Evolutionary conservation across 1,140 invertebrate species (phyloP).

Genomic region (Cepaea nemoralis): DNA sequence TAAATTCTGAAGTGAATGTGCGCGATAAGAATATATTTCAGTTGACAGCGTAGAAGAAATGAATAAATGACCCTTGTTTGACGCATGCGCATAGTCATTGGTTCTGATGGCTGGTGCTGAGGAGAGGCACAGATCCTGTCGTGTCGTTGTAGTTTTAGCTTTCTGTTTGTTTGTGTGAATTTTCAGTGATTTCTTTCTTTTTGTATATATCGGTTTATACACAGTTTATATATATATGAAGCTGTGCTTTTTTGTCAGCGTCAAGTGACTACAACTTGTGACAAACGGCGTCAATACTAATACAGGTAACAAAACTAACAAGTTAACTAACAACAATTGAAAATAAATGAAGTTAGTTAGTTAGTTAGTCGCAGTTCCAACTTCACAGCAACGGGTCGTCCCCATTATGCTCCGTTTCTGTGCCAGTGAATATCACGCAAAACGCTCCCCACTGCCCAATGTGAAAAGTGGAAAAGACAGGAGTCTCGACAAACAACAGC

Average conservation of each 20-base stretch:
- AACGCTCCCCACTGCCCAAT: too few relatives aligned
- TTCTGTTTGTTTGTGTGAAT: conserved; percentile 17
- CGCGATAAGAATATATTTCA: neutral
- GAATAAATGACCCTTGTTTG: neutral
- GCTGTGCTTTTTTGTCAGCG: neutral
- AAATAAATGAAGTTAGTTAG: too few relatives aligned
- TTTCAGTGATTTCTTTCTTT: neutral
- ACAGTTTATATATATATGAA: conserved; percentile 30
- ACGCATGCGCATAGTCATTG: conserved; percentile 31
- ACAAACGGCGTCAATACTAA: conserved; percentile 26
- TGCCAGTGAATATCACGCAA: too few relatives aligned
- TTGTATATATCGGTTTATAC: conserved; percentile 25
- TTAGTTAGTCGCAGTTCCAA: too few relatives aligned
- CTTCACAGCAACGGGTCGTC: too few relatives aligned
- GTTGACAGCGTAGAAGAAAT: neutral
- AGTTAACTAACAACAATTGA: too few relatives aligned
- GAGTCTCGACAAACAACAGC: too few relatives aligned
- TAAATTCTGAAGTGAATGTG: neutral
- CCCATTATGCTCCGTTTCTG: too few relatives aligned
- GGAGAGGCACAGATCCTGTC: conserved; percentile 31
- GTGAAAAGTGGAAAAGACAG: too few relatives aligned
- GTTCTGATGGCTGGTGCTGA: conserved; percentile 32
- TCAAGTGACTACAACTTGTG: conserved; percentile 9
- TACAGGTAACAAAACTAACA: too few relatives aligned
- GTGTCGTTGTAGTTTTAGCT: conserved; percentile 21